phyloP scores from a whole-genome alignment of 2,888 invertebrate species.

The Dioctria rufipes region DNA sequence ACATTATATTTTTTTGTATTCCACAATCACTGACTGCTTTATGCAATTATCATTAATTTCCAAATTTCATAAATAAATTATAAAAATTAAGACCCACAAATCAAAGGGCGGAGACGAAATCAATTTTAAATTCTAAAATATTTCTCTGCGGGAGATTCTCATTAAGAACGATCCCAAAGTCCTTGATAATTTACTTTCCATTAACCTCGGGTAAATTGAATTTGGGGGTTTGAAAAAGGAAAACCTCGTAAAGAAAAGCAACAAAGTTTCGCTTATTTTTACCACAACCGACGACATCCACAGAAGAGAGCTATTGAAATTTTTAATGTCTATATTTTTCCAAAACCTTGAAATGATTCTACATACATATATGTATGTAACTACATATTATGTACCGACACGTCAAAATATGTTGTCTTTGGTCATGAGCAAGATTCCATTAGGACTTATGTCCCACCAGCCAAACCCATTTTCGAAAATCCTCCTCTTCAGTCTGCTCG shows the following conservation, averaged over 20 bases:
- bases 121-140: no score
- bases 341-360: conserved; percentile 14
- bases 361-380: no score
- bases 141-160: background rate
- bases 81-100: no score
- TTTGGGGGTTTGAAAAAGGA: background rate
- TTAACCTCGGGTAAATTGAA: background rate
- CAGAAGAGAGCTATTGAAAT: conserved; percentile 16
- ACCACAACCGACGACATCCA: background rate
- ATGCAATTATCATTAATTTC: no score
- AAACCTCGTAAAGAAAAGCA: background rate
- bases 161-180: background rate
- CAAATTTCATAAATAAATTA: no score
- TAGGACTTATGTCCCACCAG: background rate
- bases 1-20: no score
- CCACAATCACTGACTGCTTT: no score
- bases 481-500: background rate
- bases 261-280: background rate
- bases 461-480: no score
- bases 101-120: no score
- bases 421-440: conserved; percentile 23
- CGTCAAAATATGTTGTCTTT: conserved; percentile 42
- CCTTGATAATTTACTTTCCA: background rate
- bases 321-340: conserved; percentile 15
- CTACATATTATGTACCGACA: background rate